phyloP scores from a whole-genome alignment of 2,888 invertebrate genomes.

The Dorcus parallelipipedus region DNA sequence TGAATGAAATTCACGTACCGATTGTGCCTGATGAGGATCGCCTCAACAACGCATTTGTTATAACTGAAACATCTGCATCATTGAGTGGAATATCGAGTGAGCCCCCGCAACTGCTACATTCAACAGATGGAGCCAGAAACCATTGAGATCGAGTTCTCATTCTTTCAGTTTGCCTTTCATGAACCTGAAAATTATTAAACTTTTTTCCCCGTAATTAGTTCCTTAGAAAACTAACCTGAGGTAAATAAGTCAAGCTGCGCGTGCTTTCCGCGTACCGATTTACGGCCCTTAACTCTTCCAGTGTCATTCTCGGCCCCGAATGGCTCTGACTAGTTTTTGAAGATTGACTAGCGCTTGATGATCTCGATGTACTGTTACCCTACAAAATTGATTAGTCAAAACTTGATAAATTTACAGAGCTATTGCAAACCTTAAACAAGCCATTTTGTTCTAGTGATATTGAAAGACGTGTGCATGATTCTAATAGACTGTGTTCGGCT shows the following conservation, averaged over 20 bases:
- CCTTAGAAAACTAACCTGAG: conserved; percentile 62
- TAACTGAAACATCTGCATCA: conserved; percentile 44
- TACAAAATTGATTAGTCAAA: conserved; percentile 16
- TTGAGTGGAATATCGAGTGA: conserved; percentile 49
- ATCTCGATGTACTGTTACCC: conserved; percentile 60
- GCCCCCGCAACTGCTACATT: conserved; percentile 49
- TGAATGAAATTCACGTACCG: conserved; percentile 42
- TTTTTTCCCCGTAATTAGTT: background rate
- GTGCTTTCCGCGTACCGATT: conserved; percentile 91
- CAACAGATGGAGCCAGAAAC: conserved; percentile 77
- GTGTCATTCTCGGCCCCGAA: conserved; percentile 68
- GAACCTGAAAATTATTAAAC: conserved; percentile 62
- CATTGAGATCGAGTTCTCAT: conserved; percentile 97
- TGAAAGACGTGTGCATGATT: conserved; percentile 82
- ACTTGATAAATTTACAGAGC: background rate
- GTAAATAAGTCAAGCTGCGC: conserved; percentile 85
- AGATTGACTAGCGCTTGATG: conserved; percentile 69
- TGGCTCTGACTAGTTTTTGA: conserved; percentile 59
- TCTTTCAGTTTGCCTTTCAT: conserved; percentile 92
- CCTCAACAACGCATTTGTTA: conserved; percentile 46
- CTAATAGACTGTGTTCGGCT: conserved; percentile 80
- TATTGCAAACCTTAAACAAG: conserved; percentile 59
- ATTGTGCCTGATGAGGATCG: conserved; percentile 58
- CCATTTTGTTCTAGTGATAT: conserved; percentile 84
- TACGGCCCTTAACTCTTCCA: conserved; percentile 80